phyloP scores from a whole-genome alignment of 2,797 vertebrate genomes.

The Hipposideros larvatus region DNA sequence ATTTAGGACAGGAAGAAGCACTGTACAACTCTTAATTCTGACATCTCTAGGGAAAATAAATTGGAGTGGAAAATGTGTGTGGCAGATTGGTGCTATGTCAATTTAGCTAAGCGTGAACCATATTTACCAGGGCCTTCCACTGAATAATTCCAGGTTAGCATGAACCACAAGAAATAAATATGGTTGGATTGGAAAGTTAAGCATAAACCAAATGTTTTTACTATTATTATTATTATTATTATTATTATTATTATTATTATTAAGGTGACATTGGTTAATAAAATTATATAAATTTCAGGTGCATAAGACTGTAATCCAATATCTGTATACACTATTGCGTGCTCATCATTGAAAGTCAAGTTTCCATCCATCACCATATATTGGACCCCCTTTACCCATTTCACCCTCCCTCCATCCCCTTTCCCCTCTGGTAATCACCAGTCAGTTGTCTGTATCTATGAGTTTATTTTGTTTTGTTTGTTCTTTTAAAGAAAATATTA shows the following conservation, averaged over 20 bases:
- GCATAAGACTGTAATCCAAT: neutral
- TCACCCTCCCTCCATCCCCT: neutral
- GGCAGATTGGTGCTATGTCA: no score
- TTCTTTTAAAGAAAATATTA: neutral
- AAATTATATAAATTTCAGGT: neutral
- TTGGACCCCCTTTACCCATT: neutral
- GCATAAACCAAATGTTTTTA: neutral
- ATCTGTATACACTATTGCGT: neutral
- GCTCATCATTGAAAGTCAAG: neutral
- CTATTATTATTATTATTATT: no score
- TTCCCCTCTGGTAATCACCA: neutral
- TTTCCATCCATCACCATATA: neutral
- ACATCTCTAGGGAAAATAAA: neutral
- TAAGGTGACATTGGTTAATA: neutral
- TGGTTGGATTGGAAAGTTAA: neutral
- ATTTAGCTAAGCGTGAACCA: neutral
- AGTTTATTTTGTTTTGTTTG: neutral
- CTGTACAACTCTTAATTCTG: neutral
- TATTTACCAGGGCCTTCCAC: neutral
- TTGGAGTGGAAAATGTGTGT: neutral
- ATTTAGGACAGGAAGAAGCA: neutral
- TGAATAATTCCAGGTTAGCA: neutral
- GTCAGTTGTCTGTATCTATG: neutral
- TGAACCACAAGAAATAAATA: neutral
- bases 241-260: neutral